A percentile compares a stretch with the other conserved stretches of the same genome.
phyloP scores from a whole-genome alignment of 2,113 vertebrate species.

The Dinomys branickii region DNA sequence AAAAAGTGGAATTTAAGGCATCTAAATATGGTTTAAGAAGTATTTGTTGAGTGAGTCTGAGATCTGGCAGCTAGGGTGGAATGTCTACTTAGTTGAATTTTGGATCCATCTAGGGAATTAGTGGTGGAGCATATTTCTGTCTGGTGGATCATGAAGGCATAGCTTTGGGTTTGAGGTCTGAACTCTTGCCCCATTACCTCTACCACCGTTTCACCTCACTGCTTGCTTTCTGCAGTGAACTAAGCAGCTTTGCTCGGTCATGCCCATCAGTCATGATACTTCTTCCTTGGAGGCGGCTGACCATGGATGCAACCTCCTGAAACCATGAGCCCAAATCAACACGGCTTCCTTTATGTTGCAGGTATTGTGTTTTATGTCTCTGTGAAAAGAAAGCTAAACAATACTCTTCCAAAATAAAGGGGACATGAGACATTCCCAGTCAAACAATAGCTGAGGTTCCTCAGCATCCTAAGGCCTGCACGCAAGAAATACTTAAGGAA shows the following conservation, averaged over 20 bases:
- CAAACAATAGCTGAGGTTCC: not conserved
- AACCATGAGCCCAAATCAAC: not conserved
- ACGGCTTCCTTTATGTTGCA: not conserved
- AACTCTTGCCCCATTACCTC: not conserved
- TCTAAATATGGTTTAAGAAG: not conserved
- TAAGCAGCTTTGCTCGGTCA: not conserved
- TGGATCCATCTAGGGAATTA: not conserved
- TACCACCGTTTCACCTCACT: not conserved
- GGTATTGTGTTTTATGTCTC: not conserved
- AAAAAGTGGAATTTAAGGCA: not conserved
- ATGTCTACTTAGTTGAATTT: not conserved
- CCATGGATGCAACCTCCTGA: not conserved
- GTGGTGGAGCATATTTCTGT: not conserved
- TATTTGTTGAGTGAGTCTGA: not conserved
- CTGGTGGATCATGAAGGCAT: not conserved
- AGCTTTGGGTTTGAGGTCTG: no score
- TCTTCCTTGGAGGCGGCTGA: not conserved
- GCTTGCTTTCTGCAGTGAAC: not conserved
- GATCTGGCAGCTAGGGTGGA: not conserved
- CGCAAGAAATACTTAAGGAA: not conserved
- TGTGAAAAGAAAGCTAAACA: not conserved
- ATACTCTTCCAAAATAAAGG: not conserved
- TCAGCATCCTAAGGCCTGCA: not conserved
- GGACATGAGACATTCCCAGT: not conserved
- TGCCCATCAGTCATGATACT: not conserved